A percentile compares a stretch with the other conserved stretches of the same genome.
Conservation (phyloP, 1,140 invertebrate genomes). For the Pygmarrhopalites habei region DNA sequence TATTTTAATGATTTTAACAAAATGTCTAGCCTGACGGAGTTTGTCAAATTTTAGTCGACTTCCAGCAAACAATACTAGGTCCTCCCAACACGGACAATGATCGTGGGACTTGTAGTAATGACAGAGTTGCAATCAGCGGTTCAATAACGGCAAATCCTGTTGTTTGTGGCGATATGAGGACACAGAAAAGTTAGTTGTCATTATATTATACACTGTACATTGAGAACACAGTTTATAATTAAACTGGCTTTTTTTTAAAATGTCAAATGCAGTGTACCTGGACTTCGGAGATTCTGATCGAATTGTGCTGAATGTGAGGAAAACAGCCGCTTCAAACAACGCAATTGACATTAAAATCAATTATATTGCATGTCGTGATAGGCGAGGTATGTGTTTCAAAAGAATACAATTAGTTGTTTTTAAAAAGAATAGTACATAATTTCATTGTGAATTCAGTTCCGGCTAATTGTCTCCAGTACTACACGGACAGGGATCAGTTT, state of each 20-base stretch:
- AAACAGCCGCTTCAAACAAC: too few species aligned
- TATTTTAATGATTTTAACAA: too few species aligned
- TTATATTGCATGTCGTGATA: too few species aligned
- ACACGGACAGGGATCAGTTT: background rate
- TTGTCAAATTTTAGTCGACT: too few species aligned
- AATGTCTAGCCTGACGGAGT: too few species aligned
- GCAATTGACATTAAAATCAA: too few species aligned
- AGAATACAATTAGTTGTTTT: too few species aligned
- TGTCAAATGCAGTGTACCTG: background rate
- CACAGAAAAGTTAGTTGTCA: background rate
- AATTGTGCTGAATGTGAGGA: background rate
- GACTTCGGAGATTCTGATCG: background rate
- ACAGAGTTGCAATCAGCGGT: background rate
- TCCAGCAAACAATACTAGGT: too few species aligned
- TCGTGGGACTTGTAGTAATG: background rate
- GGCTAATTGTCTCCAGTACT: slow-evolving; percentile 1
- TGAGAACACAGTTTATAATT: background rate
- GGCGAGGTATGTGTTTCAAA: too few species aligned
- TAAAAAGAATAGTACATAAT: too few species aligned
- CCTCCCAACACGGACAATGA: background rate
- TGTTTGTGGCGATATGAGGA: background rate
- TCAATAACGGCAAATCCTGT: background rate
- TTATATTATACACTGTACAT: background rate
- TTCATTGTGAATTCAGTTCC: too few species aligned
- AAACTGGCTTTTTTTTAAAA: background rate